Evolutionary conservation across 2,888 invertebrate genomes (phyloP), one percentile per base, ranked within the genome.

Genomic region (Biston betularia): DNA sequence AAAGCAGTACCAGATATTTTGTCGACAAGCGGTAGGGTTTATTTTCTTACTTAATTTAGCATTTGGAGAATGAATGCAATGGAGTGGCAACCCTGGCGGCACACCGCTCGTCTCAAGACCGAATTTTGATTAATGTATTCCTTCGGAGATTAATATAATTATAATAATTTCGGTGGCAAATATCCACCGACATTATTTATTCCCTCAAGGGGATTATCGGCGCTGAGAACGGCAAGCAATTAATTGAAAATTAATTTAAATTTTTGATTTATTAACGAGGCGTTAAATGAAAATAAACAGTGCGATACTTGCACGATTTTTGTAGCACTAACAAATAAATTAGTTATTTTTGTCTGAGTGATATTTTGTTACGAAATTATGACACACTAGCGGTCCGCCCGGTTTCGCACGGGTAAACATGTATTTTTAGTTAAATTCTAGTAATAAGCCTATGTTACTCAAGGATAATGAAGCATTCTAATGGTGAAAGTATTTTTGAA

Each of bases 111-210:
- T 42, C 40, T 49, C 35, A 33, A 58, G 42, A 33, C 50, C 35
- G 14, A 24, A 50, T 44, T 63, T 35, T 24, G 38, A 52, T 24
- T 57, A 57, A 52, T 40, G 35, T 52, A 63, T 52, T 63, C 14
- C 7, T 38, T 46, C 7, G 10, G 9, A 40, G 46, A 57, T 52
- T 42, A 15, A 55, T 49, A 48, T 42, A 49, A 55, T 57, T 52
- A 45, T 52, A 24, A 50, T 49, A 49, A 54, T 56, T 57, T 50
- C 1, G n/a, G 45, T 33, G 24, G 12, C 44, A 6, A 53, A 63
- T 63, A 45, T 33, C 35, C 24, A 38, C 52, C 33, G 35, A 46
- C 45, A 63, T 63, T 52, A 45, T 58, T 58, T 52, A 63, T 50
- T 45, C 49, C 49, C 48, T 54, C 46, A 3, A 4, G 8, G 15